Base-by-base conservation (phyloP, 2,888 invertebrate species). In the Phasia obesa region DNA sequence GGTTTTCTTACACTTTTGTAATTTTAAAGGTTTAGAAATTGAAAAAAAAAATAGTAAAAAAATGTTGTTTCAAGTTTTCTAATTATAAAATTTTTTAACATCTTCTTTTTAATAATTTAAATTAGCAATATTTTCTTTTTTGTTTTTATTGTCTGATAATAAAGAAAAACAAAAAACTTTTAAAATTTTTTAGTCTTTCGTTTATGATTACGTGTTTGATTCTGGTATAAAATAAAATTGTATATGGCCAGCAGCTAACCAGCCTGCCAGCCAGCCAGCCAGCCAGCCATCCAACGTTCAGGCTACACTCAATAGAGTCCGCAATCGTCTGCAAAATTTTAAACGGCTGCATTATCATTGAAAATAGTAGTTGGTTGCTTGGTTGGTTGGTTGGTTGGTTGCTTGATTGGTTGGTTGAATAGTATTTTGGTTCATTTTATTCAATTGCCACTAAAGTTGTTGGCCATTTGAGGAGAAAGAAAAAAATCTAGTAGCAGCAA, bases 141-240 rank as follows among this genome's bases (percentile, higher is more conserved):
- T 57, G 49, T 67, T n/a, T 67, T 31, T 59, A 67, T 60, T 69
- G 51, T 49, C 55, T 44, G 44, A 15, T 51, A 3, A n/a, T n/a
- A n/a, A n/a, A n/a, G n/a, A n/a, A n/a, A 44, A 47, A 77, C 19
- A 77, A 62, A 60, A 77, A 62, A 53, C 44, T 25, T 62, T 60
- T 11, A 47, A 70, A 4, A 59, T 51, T 53, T 69, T 27, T 19
- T 6, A 38, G 15, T 31, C n/a, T 67, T 57, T 35, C 65, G 19
- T 47, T 75, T 55, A 49, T 76, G 60, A 69, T 76, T 69, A 77
- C 69, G 76, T 77, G 60, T 70, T 51, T 53, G 23, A 77, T 69
- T 77, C 69, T 77, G 69, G 53, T 44, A 69, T 69, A 42, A 76
- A 51, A 59, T 51, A 67, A 19, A 47, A 51, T 27, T 62, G 31